phyloP scores from a whole-genome alignment of 2,888 invertebrate genomes.

The Xestia sexstrigata region DNA sequence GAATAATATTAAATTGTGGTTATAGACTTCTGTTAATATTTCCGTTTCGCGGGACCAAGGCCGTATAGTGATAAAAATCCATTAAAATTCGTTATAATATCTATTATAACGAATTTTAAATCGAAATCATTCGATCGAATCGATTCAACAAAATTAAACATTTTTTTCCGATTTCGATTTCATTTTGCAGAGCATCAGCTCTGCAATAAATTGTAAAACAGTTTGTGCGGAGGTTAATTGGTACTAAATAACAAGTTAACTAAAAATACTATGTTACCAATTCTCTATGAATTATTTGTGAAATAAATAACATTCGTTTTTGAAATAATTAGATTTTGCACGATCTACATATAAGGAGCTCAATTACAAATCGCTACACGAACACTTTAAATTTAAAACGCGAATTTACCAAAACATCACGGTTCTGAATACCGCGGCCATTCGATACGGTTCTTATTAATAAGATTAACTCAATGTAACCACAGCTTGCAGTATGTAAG shows the following conservation, averaged over 20 bases:
- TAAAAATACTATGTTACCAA: no score
- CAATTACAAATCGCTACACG: slow-evolving; percentile 13
- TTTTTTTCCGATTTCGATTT: no score
- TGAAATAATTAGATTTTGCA: no score
- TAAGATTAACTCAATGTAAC: slow-evolving; percentile 35
- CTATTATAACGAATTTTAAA: no score
- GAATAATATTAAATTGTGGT: background rate
- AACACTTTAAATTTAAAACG: slow-evolving; percentile 40
- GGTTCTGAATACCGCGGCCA: slow-evolving; percentile 62
- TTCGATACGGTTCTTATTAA: slow-evolving; percentile 49
- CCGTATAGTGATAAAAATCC: background rate
- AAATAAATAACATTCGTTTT: background rate
- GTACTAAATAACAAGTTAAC: no score
- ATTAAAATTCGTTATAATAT: no score
- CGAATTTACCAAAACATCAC: slow-evolving; percentile 68
- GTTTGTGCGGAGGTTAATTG: no score
- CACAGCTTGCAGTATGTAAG: slow-evolving; percentile 44
- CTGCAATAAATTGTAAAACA: no score
- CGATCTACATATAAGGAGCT: background rate
- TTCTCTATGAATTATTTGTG: background rate
- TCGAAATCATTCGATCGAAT: no score
- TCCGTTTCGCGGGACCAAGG: background rate
- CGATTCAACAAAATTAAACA: no score
- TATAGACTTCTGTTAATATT: background rate
- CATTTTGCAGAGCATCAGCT: no score